A percentile compares a stretch with the other conserved stretches of the same genome.
Evolutionary conservation across 2,797 vertebrate species (phyloP).

Genomic region (Saxicola maurus): DNA sequence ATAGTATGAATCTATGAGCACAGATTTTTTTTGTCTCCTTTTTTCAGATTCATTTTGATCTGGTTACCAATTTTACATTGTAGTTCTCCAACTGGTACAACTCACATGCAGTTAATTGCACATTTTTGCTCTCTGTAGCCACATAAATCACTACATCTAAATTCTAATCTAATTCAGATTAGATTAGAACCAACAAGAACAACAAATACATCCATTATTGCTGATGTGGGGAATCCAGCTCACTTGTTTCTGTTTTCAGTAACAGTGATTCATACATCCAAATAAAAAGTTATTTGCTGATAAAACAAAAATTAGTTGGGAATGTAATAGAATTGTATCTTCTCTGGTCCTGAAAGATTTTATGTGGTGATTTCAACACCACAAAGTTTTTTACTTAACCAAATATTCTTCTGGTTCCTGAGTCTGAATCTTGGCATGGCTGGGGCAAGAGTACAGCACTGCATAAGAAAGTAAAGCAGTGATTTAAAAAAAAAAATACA

Average conservation of each 20-base stretch:
- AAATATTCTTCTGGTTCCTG: neutral
- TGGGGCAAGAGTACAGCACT: neutral
- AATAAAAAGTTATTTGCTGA: neutral
- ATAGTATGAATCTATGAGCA: neutral
- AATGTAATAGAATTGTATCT: neutral
- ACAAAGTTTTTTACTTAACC: neutral
- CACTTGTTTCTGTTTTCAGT: neutral
- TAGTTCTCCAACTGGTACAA: neutral
- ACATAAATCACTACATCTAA: neutral
- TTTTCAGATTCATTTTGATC: neutral
- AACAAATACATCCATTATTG: neutral
- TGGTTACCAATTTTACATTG: neutral
- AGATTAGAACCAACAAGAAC: neutral
- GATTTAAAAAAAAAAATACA: neutral
- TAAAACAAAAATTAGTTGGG: neutral
- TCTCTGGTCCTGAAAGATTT: neutral
- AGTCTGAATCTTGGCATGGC: neutral
- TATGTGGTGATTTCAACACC: neutral
- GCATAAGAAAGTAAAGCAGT: neutral
- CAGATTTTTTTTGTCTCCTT: fast-evolving
- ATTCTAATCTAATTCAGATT: neutral
- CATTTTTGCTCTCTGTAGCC: neutral
- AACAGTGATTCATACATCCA: neutral
- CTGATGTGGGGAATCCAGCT: neutral
- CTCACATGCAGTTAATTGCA: neutral